Base-by-base conservation (phyloP, 2,113 vertebrate genomes). In the Platysteira castanea region DNA sequence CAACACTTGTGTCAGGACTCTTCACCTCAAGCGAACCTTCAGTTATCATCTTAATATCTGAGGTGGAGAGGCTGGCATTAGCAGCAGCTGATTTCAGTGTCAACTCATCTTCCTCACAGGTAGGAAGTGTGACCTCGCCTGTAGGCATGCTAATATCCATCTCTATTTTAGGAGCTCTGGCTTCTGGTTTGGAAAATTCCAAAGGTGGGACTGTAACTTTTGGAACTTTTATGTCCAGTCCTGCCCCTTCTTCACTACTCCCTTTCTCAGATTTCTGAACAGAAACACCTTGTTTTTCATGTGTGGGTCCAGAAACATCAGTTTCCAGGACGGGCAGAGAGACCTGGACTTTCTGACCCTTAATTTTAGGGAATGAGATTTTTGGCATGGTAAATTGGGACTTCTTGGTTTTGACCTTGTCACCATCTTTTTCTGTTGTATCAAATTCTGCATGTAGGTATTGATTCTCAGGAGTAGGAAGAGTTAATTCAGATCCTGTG, bases 101-200 rank as follows among this genome's bases (percentile, higher is more conserved):
- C 31, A 89, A 24, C 26, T 73, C 61, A 92, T n/a, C 70, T 77
- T 90, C 64, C 81, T 93, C 78, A 93, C 57, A 37, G 18, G 47
- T 18, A 86, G 78, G 47, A 85, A 61, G 39, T 56, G 23, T 9
- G 37, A 52, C 14, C 8, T 95, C 87, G 71, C 33, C 60, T 89
- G 47, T 42, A 78, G 77, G 31, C 30, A 68, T 70, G 37, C 46
- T 54, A 75, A 77, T 35, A 31, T 64, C 83, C 59, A 65, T 54
- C 15, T 93, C 89, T 61, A 9, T 22, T 89, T 91, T 75, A 35
- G 90, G 56, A 86, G 14, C 42, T 77, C 94, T 93, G 64, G 76
- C 46, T 75, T 94, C 94, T 50, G 63, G 19, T 84, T 93, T 95
- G 30, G 96, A 89, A 90, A 92, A 74, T 80, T 96, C 94, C 9